Evolutionary conservation across 2,113 vertebrate genomes (phyloP), one percentile per base, ranked within the genome.

Genomic region (Polypterus senegalus): DNA sequence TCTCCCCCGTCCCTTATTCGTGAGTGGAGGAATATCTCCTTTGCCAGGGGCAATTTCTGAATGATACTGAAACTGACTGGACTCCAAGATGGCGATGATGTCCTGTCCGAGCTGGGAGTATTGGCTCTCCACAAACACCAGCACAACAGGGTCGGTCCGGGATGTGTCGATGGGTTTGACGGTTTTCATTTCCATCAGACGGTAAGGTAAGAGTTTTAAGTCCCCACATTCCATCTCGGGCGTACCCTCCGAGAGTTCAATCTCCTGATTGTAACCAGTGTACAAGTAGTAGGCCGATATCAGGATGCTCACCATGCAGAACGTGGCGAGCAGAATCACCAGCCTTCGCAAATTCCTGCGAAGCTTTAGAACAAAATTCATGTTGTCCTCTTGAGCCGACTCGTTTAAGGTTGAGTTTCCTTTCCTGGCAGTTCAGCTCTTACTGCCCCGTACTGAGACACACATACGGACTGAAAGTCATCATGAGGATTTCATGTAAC

Each of bases 21-120:
- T 98, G 63, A 99, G 85, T 3, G 93, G 90, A 0, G 94, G 96
- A 46, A 99, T 89, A 65, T 97, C 93, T 3, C 95, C 95, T 71
- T 96, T 97, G 6, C 92, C 89, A 2, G 93, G 92, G 0, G 92
- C 90, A 4, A 99, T 97, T 74, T 96, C 92, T 79, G 95, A 90
- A 49, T 91, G 92, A 74, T 96, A 94, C 57, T 71, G 91, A 73
- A 94, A 97, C 61, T 88, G 86, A 63, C 93, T 93, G 46, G 95
- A 96, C 74, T 99, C 96, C 2, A 99, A 73, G 63, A 97, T 91
- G 58, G 92, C 91, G 67, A 95, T 76, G 60, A 99, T 93, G 62
- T 99, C 96, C 80, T 97, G 96, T 9, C 96, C 96, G 6, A 99
- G 82, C 73, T 97, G 96, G 7, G 95, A 98, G 69, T 98, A 99